A percentile compares a stretch with the other conserved stretches of the same genome.
These are phyloP conservation scores for Cephus spinipes DNA, from an alignment of 2,888 invertebrate genomes.

Conservation along the genomic window DNA sequence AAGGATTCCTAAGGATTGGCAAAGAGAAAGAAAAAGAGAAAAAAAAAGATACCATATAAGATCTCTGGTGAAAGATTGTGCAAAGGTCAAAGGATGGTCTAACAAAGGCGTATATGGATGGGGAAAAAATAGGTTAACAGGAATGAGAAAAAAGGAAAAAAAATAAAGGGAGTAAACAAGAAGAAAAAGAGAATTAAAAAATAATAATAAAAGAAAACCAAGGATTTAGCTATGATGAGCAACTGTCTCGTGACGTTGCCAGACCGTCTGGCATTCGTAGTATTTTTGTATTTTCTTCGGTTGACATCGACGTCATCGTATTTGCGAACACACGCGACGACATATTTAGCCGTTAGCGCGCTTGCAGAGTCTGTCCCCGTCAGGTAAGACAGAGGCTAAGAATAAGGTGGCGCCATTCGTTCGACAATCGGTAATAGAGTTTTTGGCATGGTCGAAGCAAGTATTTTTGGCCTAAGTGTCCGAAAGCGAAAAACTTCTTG, in stretches of 20 bases:
- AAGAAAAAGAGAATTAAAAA: too few species aligned
- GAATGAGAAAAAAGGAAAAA: too few species aligned
- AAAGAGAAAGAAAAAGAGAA: background rate
- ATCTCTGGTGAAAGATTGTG: background rate
- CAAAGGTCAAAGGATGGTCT: background rate
- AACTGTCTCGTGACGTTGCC: constrained; percentile 2
- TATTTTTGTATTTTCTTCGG: constrained; percentile 15
- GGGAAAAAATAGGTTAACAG: too few species aligned
- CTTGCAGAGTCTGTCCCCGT: background rate
- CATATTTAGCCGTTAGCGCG: constrained; percentile 6
- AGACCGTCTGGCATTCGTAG: constrained; percentile 12
- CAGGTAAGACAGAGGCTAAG: background rate
- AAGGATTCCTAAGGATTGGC: background rate
- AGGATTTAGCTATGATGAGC: background rate
- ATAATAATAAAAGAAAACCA: background rate
- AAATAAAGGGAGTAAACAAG: too few species aligned
- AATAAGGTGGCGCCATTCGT: background rate
- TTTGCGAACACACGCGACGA: constrained; percentile 6
- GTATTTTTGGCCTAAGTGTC: background rate
- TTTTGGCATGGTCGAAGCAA: background rate
- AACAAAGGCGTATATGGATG: background rate
- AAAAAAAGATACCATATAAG: background rate
- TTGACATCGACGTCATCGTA: background rate
- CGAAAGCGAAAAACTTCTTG: background rate
- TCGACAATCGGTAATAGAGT: background rate